Conservation (phyloP, 1,140 invertebrate genomes). For the Myzus persicae region DNA sequence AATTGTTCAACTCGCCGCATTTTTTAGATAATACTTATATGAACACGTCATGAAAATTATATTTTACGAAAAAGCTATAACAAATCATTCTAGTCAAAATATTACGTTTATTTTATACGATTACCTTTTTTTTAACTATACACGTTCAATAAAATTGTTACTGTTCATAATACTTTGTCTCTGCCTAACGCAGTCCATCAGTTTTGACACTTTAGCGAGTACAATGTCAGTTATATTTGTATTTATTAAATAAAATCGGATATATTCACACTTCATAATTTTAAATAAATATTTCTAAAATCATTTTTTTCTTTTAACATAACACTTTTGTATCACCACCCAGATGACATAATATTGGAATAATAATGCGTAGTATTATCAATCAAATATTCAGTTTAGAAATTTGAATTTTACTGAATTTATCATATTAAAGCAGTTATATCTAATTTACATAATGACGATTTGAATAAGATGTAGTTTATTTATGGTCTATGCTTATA, state of each 20-base stretch:
- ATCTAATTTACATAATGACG: not conserved
- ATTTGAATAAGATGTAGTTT: constrained; percentile 17
- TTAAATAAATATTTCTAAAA: not conserved
- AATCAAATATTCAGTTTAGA: not conserved
- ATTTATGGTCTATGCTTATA: not conserved
- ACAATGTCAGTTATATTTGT: not conserved
- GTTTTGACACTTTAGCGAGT: not conserved
- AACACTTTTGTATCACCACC: not conserved
- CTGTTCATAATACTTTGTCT: not conserved
- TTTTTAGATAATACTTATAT: not conserved
- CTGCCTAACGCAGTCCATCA: not conserved
- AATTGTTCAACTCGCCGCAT: not conserved
- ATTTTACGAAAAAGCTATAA: not conserved
- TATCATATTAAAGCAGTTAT: constrained; percentile 18
- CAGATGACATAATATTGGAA: not conserved
- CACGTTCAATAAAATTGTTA: not conserved
- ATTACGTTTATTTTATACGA: not conserved
- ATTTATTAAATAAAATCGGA: not conserved
- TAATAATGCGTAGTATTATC: not conserved
- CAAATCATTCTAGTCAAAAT: not conserved
- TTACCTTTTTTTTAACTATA: not conserved
- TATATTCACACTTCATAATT: not conserved
- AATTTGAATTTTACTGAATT: constrained; percentile 2
- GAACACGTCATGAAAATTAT: not conserved
- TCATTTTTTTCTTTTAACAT: not conserved